Evolutionary conservation across 35 echinoderm and acorn worm species (phyloP).

Genomic region (Strongylocentrotus purpuratus): DNA sequence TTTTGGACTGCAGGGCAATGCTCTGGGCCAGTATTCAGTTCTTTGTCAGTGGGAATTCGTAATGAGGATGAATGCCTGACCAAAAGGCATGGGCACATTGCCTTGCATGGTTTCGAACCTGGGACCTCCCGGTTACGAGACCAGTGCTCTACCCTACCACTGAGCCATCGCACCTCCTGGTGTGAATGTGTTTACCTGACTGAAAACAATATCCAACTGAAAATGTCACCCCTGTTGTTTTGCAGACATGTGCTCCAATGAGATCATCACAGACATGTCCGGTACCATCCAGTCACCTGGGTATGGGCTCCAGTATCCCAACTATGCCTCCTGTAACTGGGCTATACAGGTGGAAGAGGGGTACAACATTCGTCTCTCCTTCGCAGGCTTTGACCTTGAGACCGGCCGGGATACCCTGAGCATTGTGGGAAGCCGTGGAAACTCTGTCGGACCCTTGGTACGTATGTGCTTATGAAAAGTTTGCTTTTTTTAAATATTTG

Average conservation of each 20-base stretch:
- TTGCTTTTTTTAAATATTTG: neutral
- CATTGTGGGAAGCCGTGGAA: constrained; percentile 55
- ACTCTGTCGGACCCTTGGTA: constrained; percentile 61
- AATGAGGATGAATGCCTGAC: too few species aligned
- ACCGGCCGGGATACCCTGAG: constrained; percentile 66
- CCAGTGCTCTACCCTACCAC: too few species aligned
- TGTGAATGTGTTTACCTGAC: neutral
- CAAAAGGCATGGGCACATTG: too few species aligned
- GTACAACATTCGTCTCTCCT: constrained; percentile 65
- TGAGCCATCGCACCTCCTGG: too few species aligned
- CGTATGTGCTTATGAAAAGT: neutral
- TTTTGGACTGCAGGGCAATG: too few species aligned
- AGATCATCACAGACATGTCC: constrained; percentile 30
- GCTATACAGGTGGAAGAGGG: constrained; percentile 65
- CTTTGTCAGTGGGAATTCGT: too few species aligned
- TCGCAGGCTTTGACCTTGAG: constrained; percentile 82
- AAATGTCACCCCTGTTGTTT: neutral
- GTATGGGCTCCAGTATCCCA: constrained; percentile 67
- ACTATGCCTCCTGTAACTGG: constrained; percentile 79
- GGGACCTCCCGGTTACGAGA: too few species aligned
- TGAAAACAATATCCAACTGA: neutral
- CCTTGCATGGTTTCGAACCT: too few species aligned
- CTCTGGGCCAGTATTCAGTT: too few species aligned
- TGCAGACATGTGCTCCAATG: constrained; percentile 81
- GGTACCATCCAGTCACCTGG: constrained; percentile 78